Conservation (phyloP, 2,797 vertebrate genomes). For the Toxotes lorentzi region DNA sequence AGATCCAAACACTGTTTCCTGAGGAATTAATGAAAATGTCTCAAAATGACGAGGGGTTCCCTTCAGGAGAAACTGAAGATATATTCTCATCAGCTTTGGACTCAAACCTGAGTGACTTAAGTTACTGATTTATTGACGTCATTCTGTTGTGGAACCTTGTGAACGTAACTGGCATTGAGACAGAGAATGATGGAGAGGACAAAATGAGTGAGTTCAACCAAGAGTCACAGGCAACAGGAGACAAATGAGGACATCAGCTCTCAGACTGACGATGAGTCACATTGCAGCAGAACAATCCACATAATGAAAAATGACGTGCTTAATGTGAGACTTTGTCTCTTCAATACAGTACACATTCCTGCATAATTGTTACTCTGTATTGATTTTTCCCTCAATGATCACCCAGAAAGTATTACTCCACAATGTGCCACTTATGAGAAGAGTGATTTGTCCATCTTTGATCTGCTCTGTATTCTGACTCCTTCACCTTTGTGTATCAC, state of each 20-base stretch:
- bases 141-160: conserved; percentile 59
- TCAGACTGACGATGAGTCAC: conserved; percentile 53
- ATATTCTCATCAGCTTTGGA: conserved; percentile 36
- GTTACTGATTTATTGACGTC: conserved; percentile 61
- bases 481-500: not conserved
- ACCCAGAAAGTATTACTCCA: conserved; percentile 41
- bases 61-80: conserved; percentile 21
- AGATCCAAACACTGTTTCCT: too few species aligned
- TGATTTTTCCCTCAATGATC: conserved; percentile 56
- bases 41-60: not conserved
- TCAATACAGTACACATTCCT: conserved; percentile 14
- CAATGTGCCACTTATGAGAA: conserved; percentile 19
- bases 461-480: not conserved
- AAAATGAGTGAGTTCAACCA: conserved; percentile 64
- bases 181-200: conserved; percentile 61
- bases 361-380: conserved; percentile 57
- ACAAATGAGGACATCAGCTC: conserved; percentile 63
- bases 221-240: conserved; percentile 55
- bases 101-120: conserved; percentile 34
- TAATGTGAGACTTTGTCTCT: conserved; percentile 57
- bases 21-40: too few species aligned
- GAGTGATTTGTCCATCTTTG: conserved; percentile 17
- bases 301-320: conserved; percentile 60
- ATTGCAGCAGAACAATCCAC: conserved; percentile 52
- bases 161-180: conserved; percentile 62